Percentiles rank a stretch among this genome's conserved stretches.
These are phyloP conservation scores for Eriosoma lanigerum DNA, from an alignment of 1,140 invertebrate species.

Conservation along the genomic window DNA sequence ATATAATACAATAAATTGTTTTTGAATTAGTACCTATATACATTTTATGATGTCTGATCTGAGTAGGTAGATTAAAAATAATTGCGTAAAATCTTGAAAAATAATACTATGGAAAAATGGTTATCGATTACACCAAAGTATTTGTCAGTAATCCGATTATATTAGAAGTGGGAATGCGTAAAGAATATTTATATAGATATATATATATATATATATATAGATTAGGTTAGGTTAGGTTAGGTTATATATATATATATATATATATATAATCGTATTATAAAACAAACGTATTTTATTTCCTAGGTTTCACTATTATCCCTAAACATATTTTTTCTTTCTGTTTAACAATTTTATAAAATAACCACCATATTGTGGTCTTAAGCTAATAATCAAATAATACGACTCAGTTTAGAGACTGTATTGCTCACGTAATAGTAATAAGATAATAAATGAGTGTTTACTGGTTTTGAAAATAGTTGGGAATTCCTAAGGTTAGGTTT, in stretches of 20 bases:
- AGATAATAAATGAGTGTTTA: no score
- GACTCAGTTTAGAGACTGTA: background rate
- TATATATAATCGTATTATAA: constrained; percentile 46
- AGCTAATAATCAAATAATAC: background rate
- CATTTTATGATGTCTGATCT: no score
- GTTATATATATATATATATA: no score
- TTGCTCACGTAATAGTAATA: no score
- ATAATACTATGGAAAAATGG: constrained; percentile 7
- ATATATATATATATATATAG: no score
- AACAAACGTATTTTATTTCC: constrained; percentile 38
- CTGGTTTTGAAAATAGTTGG: no score
- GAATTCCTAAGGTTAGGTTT: no score
- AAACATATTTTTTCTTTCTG: constrained; percentile 2
- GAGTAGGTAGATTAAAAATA: no score
- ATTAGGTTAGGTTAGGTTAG: no score
- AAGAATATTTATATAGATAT: constrained; percentile 33
- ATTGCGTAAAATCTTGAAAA: constrained; percentile 3
- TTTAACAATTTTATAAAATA: constrained; percentile 1
- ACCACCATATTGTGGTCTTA: background rate
- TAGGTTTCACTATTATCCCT: background rate
- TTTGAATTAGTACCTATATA: no score
- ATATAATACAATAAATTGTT: no score
- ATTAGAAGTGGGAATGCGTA: constrained; percentile 4
- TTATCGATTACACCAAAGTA: constrained; percentile 12
- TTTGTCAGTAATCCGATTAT: constrained; percentile 30